Base-by-base conservation (phyloP, 2,113 vertebrate genomes). In the Saguinus imperator region DNA sequence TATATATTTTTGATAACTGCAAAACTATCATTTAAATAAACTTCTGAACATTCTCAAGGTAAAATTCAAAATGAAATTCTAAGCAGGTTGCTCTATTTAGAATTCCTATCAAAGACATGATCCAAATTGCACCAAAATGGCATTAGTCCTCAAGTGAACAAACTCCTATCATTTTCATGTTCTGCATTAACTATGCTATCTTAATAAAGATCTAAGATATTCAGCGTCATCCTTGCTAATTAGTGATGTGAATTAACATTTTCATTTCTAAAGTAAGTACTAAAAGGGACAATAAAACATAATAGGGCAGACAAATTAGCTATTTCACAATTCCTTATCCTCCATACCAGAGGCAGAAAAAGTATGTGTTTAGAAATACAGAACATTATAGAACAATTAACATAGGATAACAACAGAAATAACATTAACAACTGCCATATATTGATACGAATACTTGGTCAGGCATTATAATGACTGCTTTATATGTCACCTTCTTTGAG, bases 21-120 rank as follows among this genome's bases (percentile, higher is more conserved):
- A 91, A 89, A 97, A 95, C 45, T 91, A 50, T 76, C 57, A 96
- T 92, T 95, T 97, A 96, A 70, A 84, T 93, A 97, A 58, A 76
- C 43, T 92, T 92, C 57, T 75, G 61, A 97, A 96, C 55, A 40
- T 70, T 91, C 82, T 77, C 45, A 82, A 91, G 86, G 6, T 66
- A 91, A 92, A 81, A 93, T 84, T 35, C 75, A 77, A 64, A 89
- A 87, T 43, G 77, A 93, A 97, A 97, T 97, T 37, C 23, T 84
- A 7, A 76, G 66, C 20, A 88, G 43, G 68, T 88, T 64, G 6
- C 4, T 92, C 37, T 45, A 73, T 91, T 97, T 48, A 95, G 89
- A 97, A 96, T 76, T 98, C 43, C 58, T n/a, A 43, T 77, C 57
- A 92, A 81, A 82, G 45, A 95, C 83, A 77, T 84, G 79, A 91